These are phyloP conservation scores for Trogon surrucura DNA, from an alignment of 2,113 vertebrate species.

Conservation along the genomic window DNA sequence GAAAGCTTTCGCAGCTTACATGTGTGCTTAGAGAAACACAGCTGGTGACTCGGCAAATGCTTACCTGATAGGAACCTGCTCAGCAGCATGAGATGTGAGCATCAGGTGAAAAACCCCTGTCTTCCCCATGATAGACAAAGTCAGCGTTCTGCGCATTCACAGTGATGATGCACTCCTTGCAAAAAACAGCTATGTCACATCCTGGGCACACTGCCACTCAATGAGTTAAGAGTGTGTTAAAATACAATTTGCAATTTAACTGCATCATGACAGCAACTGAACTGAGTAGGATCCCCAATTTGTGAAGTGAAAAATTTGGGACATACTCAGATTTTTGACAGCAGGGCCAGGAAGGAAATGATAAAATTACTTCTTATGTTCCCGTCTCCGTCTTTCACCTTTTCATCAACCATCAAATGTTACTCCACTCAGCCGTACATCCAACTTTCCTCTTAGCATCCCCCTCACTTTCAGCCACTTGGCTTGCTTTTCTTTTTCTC, in stretches of 20 bases:
- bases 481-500: not conserved
- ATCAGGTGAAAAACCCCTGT: not conserved
- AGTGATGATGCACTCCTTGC: not conserved
- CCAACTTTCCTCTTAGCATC: not conserved
- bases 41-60: not conserved
- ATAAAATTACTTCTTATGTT: not conserved
- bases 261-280: not conserved
- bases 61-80: not conserved
- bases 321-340: not conserved
- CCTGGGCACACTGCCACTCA: not conserved
- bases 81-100: rapidly evolving
- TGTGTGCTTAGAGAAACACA: not conserved
- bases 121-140: not conserved
- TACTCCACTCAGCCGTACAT: not conserved
- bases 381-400: not conserved
- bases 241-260: not conserved
- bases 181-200: not conserved
- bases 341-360: not conserved
- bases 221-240: not conserved
- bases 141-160: not conserved
- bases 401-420: not conserved
- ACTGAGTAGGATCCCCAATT: not conserved
- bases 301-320: not conserved
- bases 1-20: not conserved
- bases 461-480: not conserved